Percentiles rank a stretch among this genome's conserved stretches.
phyloP scores from a whole-genome alignment of 2,797 vertebrate genomes.

The Gila robusta region DNA sequence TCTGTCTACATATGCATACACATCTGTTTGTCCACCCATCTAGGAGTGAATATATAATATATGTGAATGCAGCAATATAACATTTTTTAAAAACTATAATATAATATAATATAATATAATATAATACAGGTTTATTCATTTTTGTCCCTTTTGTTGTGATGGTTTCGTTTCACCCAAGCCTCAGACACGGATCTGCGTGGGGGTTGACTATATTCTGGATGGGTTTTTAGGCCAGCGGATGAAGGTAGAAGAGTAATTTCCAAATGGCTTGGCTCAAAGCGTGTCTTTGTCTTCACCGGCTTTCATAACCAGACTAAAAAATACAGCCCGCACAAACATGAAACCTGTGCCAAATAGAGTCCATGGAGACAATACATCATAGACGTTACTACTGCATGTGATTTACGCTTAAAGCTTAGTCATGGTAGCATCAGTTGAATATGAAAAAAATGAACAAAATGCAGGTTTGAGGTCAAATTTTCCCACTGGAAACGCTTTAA shows the following conservation, averaged over 20 bases:
- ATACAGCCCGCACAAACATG: slow-evolving; percentile 39
- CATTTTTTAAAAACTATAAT: neutral
- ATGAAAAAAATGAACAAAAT: neutral
- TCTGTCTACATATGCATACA: neutral
- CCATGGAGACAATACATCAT: slow-evolving; percentile 13
- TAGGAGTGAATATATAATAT: neutral
- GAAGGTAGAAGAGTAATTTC: slow-evolving; percentile 44
- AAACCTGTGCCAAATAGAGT: slow-evolving; percentile 40
- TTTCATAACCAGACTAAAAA: slow-evolving; percentile 43
- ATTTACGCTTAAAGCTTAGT: slow-evolving; percentile 29
- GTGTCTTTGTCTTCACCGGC: slow-evolving; percentile 39
- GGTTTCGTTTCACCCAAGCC: slow-evolving; percentile 5
- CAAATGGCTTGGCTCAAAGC: slow-evolving; percentile 44
- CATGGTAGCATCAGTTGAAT: neutral
- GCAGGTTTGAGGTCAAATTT: neutral
- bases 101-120: neutral
- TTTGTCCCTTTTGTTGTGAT: slow-evolving; percentile 10
- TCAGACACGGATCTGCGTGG: slow-evolving; percentile 33
- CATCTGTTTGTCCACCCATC: neutral
- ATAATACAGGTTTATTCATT: neutral
- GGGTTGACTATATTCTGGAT: slow-evolving; percentile 44
- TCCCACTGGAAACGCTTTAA: neutral
- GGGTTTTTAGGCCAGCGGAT: slow-evolving; percentile 26
- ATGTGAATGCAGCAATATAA: neutral
- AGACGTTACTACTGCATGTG: slow-evolving; percentile 20